Percentiles rank a stretch among this genome's conserved stretches.
phyloP scores from a whole-genome alignment of 1,140 invertebrate species.

The Tribolium madens region DNA sequence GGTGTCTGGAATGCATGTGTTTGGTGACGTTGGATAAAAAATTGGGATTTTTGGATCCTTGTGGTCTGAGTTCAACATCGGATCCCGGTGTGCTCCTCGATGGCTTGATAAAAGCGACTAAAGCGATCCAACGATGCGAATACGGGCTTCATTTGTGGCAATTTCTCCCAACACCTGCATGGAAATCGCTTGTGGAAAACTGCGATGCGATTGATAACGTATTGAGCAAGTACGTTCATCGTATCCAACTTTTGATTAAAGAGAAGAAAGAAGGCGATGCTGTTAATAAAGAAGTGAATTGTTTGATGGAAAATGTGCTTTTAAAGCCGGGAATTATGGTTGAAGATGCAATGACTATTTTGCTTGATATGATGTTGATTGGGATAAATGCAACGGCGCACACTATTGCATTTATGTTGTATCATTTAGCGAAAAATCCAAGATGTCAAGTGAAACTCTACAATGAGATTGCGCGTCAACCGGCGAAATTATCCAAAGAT shows the following conservation, averaged over 20 bases:
- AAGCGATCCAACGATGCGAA: conserved; percentile 74
- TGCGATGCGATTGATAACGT: conserved; percentile 59
- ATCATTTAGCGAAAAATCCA: conserved; percentile 72
- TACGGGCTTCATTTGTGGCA: conserved; percentile 74
- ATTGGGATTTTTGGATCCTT: conserved; percentile 65
- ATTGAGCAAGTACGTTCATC: conserved; percentile 56
- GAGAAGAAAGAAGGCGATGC: conserved; percentile 55
- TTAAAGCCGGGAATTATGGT: conserved; percentile 68
- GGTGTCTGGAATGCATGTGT: conserved; percentile 77
- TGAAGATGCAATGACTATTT: conserved; percentile 72
- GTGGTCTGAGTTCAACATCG: conserved; percentile 66
- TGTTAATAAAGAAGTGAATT: conserved; percentile 49
- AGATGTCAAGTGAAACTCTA: conserved; percentile 71
- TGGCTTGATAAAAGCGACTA: conserved; percentile 71
- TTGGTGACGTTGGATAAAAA: conserved; percentile 59
- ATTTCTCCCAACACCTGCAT: conserved; percentile 73
- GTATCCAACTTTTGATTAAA: conserved; percentile 53
- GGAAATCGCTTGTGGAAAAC: conserved; percentile 69
- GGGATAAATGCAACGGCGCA: conserved; percentile 68
- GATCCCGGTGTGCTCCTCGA: conserved; percentile 72
- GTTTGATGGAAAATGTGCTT: conserved; percentile 67
- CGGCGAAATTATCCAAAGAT: conserved; percentile 63
- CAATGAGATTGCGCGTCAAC: conserved; percentile 68
- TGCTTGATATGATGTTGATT: conserved; percentile 75
- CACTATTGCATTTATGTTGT: conserved; percentile 71